Percentiles rank a stretch among this genome's conserved stretches.
phyloP scores from a whole-genome alignment of 2,888 invertebrate species.

The Neoscelio sp. region DNA sequence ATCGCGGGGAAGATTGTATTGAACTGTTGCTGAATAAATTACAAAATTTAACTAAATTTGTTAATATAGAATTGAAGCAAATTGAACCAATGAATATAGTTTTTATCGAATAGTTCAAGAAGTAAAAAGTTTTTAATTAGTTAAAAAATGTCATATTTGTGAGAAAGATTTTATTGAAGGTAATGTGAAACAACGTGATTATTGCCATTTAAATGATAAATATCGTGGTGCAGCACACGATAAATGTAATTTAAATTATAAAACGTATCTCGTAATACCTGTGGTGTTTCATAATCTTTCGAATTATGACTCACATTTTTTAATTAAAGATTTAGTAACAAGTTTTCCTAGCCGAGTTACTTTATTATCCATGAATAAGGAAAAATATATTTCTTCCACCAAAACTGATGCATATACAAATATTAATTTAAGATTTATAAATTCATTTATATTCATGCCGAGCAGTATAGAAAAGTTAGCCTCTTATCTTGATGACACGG shows the following conservation, averaged over 20 bases:
- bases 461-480: no score
- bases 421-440: constrained; percentile 25
- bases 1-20: constrained; percentile 22
- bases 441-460: no score
- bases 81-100: constrained; percentile 6
- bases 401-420: constrained; percentile 5
- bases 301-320: constrained; percentile 1
- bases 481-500: background rate
- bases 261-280: constrained; percentile 15
- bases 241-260: constrained; percentile 25
- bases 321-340: constrained; percentile 2
- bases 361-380: no score
- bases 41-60: constrained; percentile 10
- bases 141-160: constrained; percentile 24
- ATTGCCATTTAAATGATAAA: constrained; percentile 2
- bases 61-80: background rate
- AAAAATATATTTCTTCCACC: constrained; percentile 35
- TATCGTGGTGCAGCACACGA: constrained; percentile 10
- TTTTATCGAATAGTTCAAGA: background rate
- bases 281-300: constrained; percentile 23
- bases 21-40: constrained; percentile 8
- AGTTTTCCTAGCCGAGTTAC: constrained; percentile 11
- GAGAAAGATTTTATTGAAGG: constrained; percentile 6
- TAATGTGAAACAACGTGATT: constrained; percentile 4
- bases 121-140: no score